These are phyloP conservation scores for Hippocampus mohnikei DNA, from an alignment of 2,113 vertebrate species.

Conservation along the genomic window DNA sequence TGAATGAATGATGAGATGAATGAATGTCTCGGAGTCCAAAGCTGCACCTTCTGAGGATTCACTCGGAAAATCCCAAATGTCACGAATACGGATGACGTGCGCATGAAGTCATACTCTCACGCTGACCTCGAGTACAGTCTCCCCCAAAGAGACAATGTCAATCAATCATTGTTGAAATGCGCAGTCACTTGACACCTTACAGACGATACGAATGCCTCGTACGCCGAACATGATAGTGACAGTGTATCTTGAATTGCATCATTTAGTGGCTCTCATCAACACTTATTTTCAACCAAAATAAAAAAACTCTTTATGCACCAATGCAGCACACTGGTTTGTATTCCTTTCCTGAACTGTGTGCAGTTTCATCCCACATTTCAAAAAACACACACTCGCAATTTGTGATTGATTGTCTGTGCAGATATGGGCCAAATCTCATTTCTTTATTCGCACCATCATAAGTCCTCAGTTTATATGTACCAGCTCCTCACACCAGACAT, in stretches of 20 bases:
- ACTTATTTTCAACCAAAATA: slow-evolving; percentile 68
- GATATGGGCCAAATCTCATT: too few relatives aligned
- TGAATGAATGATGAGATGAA: slow-evolving; percentile 59
- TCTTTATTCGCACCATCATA: too few relatives aligned
- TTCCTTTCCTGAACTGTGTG: background rate
- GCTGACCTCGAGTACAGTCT: slow-evolving; percentile 53
- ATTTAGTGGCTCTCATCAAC: slow-evolving; percentile 56
- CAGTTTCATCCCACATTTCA: background rate
- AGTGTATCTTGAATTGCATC: slow-evolving; percentile 54
- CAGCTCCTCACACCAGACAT: too few relatives aligned
- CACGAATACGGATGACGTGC: slow-evolving; percentile 35
- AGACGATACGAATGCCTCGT: slow-evolving; percentile 61
- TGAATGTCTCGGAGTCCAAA: slow-evolving; percentile 45
- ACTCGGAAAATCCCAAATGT: slow-evolving; percentile 40
- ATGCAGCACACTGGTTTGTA: slow-evolving; percentile 11
- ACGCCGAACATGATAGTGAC: slow-evolving; percentile 51
- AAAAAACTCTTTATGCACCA: slow-evolving; percentile 71
- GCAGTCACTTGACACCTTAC: slow-evolving; percentile 42
- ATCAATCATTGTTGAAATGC: slow-evolving; percentile 26
- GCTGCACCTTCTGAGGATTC: slow-evolving; percentile 50
- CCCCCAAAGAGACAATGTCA: slow-evolving; percentile 53
- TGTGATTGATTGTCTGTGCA: too few relatives aligned
- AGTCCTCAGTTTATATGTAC: too few relatives aligned
- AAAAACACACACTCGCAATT: background rate
- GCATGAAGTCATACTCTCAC: slow-evolving; percentile 52